Evolutionary conservation across 1,140 invertebrate species (phyloP).

Genomic region (Zophobas atratus): DNA sequence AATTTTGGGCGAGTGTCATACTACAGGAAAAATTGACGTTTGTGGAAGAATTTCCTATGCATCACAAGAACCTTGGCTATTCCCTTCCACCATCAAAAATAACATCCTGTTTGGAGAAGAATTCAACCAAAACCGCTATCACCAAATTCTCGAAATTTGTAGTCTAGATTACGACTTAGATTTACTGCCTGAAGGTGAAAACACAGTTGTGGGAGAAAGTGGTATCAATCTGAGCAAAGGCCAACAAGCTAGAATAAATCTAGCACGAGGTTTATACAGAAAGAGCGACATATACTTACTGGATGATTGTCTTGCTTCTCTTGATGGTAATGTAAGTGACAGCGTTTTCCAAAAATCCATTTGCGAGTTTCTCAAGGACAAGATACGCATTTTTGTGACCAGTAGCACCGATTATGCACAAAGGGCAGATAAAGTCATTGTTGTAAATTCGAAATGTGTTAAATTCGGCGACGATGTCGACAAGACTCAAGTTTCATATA

Average conservation of each 20-base stretch:
- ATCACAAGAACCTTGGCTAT: slow-evolving; percentile 77
- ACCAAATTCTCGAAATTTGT: slow-evolving; percentile 75
- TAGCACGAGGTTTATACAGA: slow-evolving; percentile 86
- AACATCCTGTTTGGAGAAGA: slow-evolving; percentile 77
- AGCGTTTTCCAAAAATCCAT: slow-evolving; percentile 82
- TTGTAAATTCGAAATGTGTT: slow-evolving; percentile 72
- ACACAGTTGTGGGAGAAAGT: slow-evolving; percentile 85
- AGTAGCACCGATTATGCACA: slow-evolving; percentile 90
- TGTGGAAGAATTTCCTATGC: slow-evolving; percentile 74
- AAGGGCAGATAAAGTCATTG: slow-evolving; percentile 79
- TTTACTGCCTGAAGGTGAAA: slow-evolving; percentile 78
- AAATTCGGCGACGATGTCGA: slow-evolving; percentile 51
- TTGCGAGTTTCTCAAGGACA: slow-evolving; percentile 77
- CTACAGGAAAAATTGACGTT: slow-evolving; percentile 58
- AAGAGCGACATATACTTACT: slow-evolving; percentile 86
- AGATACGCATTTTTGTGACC: slow-evolving; percentile 86
- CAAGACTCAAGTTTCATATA: not conserved
- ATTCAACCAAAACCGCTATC: slow-evolving; percentile 66
- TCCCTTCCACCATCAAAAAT: slow-evolving; percentile 68
- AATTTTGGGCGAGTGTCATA: slow-evolving; percentile 78
- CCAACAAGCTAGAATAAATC: slow-evolving; percentile 90
- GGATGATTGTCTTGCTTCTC: slow-evolving; percentile 89
- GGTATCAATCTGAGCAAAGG: slow-evolving; percentile 91
- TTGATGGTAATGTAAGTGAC: slow-evolving; percentile 80
- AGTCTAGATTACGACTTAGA: slow-evolving; percentile 81